A percentile compares a stretch with the other conserved stretches of the same genome.
These are phyloP conservation scores for Subanguina moxae DNA, from an alignment of 1,140 invertebrate species.

Conservation along the genomic window DNA sequence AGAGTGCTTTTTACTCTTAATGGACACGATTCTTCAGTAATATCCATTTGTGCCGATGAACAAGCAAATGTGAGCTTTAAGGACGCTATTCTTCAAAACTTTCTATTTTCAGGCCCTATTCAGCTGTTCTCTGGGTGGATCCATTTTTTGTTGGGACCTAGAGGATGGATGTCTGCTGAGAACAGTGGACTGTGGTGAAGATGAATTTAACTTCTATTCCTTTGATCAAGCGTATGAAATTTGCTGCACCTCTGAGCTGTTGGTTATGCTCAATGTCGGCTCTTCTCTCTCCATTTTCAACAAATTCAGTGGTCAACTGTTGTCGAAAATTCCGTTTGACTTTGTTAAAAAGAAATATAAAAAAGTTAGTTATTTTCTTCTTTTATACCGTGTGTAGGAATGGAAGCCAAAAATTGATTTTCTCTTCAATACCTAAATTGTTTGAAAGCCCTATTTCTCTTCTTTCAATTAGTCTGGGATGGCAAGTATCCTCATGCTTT, in stretches of 20 bases:
- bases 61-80: constrained; percentile 14
- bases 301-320: not conserved
- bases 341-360: not conserved
- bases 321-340: not conserved
- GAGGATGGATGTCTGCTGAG: constrained; percentile 28
- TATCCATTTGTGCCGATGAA: constrained; percentile 35
- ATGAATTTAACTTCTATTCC: not conserved
- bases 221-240: constrained; percentile 19
- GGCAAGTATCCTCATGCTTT: no score
- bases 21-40: constrained; percentile 39
- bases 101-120: constrained; percentile 35
- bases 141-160: constrained; percentile 45
- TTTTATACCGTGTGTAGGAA: no score
- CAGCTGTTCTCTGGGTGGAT: constrained; percentile 39
- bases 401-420: no score
- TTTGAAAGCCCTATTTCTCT: no score
- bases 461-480: no score
- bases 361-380: no score
- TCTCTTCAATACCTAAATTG: no score
- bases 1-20: constrained; percentile 30
- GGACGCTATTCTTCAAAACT: not conserved
- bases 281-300: not conserved
- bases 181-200: constrained; percentile 16
- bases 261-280: constrained; percentile 24
- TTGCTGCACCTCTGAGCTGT: constrained; percentile 20